These are phyloP conservation scores for Ecdyonurus torrentis DNA, from an alignment of 2,888 invertebrate genomes.

Conservation along the genomic window DNA sequence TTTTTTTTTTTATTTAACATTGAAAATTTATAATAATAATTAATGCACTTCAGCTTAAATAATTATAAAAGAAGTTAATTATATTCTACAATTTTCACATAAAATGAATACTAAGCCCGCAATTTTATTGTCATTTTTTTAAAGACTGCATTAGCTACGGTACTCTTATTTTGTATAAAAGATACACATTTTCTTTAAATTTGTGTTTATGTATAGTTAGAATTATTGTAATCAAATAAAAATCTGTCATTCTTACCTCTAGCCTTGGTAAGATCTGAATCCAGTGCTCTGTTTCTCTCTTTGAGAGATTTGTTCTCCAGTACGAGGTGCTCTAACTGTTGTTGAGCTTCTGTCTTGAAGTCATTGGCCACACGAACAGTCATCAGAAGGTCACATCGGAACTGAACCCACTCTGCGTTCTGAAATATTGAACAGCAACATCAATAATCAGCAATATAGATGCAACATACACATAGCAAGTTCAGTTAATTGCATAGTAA, in stretches of 20 bases:
- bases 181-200: no score
- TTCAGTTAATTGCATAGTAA: not conserved
- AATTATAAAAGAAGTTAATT: no score
- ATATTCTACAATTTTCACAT: no score
- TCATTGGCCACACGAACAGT: slow-evolving; percentile 92
- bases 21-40: no score
- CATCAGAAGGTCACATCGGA: slow-evolving; percentile 80
- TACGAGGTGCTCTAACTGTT: slow-evolving; percentile 61
- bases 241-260: slow-evolving; percentile 56
- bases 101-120: no score
- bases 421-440: slow-evolving; percentile 22
- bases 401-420: slow-evolving; percentile 84
- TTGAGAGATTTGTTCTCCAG: slow-evolving; percentile 66
- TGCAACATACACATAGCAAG: not conserved
- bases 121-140: no score
- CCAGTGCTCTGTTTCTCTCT: slow-evolving; percentile 57
- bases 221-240: no score
- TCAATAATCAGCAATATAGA: not conserved
- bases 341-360: slow-evolving; percentile 86
- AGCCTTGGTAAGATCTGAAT: slow-evolving; percentile 63
- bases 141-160: no score
- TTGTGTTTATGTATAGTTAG: no score
- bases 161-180: no score
- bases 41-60: no score
- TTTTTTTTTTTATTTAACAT: no score